phyloP scores from a whole-genome alignment of 2,888 invertebrate species.

The Acanthopleura granulata region DNA sequence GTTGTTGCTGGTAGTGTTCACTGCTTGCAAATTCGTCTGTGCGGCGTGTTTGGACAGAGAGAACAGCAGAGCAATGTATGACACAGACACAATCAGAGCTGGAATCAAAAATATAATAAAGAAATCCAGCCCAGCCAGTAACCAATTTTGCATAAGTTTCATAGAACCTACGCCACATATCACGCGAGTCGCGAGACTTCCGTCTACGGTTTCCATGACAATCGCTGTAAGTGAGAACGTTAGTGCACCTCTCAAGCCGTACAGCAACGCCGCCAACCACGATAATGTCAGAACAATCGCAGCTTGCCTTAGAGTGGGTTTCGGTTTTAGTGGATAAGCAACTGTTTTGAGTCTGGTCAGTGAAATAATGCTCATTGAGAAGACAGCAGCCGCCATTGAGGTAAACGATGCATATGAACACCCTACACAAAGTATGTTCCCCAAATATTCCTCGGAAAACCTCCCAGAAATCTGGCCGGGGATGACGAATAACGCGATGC shows the following conservation, averaged over 20 bases:
- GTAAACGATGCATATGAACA: background rate
- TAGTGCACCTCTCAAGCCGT: background rate
- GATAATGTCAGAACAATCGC: background rate
- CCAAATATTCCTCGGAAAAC: slow-evolving; percentile 1
- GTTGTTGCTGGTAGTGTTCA: background rate
- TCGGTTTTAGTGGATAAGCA: slow-evolving; percentile 8
- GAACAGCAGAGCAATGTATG: background rate
- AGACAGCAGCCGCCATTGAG: background rate
- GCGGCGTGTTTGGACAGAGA: background rate
- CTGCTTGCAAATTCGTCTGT: background rate
- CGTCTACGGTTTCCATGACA: background rate
- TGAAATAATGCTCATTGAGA: background rate
- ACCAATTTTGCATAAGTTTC: background rate
- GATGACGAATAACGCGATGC: slow-evolving; percentile 16
- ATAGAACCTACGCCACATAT: background rate
- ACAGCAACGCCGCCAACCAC: background rate
- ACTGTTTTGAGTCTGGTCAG: background rate
- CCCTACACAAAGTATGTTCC: background rate
- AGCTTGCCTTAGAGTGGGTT: background rate
- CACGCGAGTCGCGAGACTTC: background rate
- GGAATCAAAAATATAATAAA: background rate
- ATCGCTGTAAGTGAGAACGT: background rate
- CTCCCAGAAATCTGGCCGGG: background rate
- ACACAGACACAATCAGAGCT: background rate
- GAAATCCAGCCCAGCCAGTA: background rate